Evolutionary conservation across 2,888 invertebrate species (phyloP).

Genomic region (Microctonus aethiopoides): DNA sequence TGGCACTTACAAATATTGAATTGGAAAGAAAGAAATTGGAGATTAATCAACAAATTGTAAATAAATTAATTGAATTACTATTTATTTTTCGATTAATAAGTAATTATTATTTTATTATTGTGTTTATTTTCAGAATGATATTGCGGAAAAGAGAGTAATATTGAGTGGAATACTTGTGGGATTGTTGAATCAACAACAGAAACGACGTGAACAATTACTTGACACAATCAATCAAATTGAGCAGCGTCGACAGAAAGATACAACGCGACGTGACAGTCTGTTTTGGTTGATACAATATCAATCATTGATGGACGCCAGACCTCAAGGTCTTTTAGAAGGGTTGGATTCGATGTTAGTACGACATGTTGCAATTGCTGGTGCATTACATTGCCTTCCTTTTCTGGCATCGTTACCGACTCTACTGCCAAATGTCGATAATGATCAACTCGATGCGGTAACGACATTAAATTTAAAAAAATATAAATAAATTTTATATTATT

Average conservation of each 20-base stretch:
- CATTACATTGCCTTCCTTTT: constrained; percentile 81
- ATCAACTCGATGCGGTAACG: constrained; percentile 70
- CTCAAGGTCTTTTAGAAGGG: constrained; percentile 74
- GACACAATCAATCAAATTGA: constrained; percentile 81
- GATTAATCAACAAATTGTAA: constrained; percentile 76
- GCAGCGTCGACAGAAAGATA: constrained; percentile 58
- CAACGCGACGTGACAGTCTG: constrained; percentile 57
- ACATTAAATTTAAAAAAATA: background rate
- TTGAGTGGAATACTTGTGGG: constrained; percentile 77
- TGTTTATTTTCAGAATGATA: constrained; percentile 71
- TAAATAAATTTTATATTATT: background rate
- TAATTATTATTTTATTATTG: constrained; percentile 31
- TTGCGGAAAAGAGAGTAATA: constrained; percentile 76
- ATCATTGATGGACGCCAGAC: constrained; percentile 80
- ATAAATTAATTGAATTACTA: constrained; percentile 44
- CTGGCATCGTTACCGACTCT: constrained; percentile 69
- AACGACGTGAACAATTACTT: constrained; percentile 74
- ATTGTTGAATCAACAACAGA: constrained; percentile 76
- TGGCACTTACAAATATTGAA: constrained; percentile 78
- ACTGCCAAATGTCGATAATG: constrained; percentile 70
- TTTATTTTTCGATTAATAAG: constrained; percentile 17
- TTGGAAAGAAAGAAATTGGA: constrained; percentile 77
- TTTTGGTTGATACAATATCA: constrained; percentile 88
- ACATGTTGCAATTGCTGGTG: constrained; percentile 77
- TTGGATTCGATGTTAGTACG: constrained; percentile 78